phyloP scores from a whole-genome alignment of 2,797 vertebrate genomes.

The Cuculus canorus region DNA sequence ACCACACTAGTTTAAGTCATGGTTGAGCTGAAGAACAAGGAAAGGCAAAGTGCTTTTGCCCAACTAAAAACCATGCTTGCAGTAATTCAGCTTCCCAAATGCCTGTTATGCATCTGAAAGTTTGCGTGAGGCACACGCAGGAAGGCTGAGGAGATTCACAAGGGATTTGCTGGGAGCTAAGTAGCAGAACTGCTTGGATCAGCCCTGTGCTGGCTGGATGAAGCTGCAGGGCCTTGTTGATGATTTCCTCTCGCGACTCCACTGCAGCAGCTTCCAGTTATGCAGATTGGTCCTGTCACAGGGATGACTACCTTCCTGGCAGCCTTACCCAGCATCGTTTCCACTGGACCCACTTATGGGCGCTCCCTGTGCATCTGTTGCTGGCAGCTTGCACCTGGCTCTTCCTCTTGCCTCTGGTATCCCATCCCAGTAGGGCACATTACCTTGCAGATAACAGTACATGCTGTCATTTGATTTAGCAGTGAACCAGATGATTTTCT shows the following conservation, averaged over 20 bases:
- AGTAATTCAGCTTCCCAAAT: neutral
- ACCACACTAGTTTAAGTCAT: neutral
- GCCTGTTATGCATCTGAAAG: neutral
- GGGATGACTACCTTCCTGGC: neutral
- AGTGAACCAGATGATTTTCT: neutral
- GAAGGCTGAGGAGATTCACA: neutral
- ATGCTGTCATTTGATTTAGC: neutral
- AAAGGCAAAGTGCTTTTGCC: neutral
- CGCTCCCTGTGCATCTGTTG: fast-evolving
- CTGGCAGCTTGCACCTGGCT: neutral
- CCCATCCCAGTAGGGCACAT: fast-evolving
- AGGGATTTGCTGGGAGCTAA: neutral
- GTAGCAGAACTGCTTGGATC: neutral
- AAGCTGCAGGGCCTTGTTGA: fast-evolving
- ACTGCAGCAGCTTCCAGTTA: neutral
- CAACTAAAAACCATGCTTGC: fast-evolving
- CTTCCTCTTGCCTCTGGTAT: neutral
- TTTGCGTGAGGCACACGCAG: fast-evolving
- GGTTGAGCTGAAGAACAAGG: neutral
- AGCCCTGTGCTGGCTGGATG: neutral
- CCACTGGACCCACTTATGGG: fast-evolving
- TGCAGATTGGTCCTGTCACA: fast-evolving
- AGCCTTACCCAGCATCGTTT: neutral
- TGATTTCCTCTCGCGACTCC: fast-evolving
- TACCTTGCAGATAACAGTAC: neutral